Evolutionary conservation across 2,888 invertebrate species (phyloP), one percentile per base, ranked within the genome.

Genomic region (Pterostichus madidus): DNA sequence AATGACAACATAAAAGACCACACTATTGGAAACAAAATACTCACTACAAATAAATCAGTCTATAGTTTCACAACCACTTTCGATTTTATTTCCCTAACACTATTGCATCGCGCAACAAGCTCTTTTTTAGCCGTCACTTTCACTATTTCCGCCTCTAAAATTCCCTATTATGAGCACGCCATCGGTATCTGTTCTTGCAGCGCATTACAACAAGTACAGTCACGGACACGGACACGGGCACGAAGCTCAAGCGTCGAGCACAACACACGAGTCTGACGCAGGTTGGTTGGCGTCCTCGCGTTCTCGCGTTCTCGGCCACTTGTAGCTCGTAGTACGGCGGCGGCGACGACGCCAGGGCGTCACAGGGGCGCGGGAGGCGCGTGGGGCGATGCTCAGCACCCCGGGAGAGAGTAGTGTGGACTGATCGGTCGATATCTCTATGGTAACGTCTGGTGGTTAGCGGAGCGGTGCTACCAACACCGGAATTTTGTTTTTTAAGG

Each of bases 361-460:
- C 44, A 44, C 44, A 13, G 7, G 75, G 24, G 17, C 56, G 56
- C 56, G 56, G 17, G 13, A 32, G 44, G 56, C 17, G 56, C 5
- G 13, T n/a, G 44, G 44, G 68, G n/a, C 68, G 39, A 17, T 39
- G 68, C 39, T 44, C 39, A 15, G 13, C 49, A 56, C 53, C 76
- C 76, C 46, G 75, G 76, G 76, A 56, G 76, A 76, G 76, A 32
- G 35, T 76, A 56, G 76, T 31, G 75, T n/a, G 7, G 24, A n/a
- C 32, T 64, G 35, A n/a, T 31, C 32, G 32, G 76, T 76, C 76
- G 76, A 76, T 76, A 76, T 76, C 76, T 32, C 76, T 56, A 76
- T 76, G 76, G 76, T 56, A 8, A 76, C 76, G 15, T 13, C 15
- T 39, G 68, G 68, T 7, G 39, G 64, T 35, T 13, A 39, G 64